A percentile compares a stretch with the other conserved stretches of the same genome.
phyloP scores from a whole-genome alignment of 2,888 invertebrate genomes.

The Monochamus alternatus region DNA sequence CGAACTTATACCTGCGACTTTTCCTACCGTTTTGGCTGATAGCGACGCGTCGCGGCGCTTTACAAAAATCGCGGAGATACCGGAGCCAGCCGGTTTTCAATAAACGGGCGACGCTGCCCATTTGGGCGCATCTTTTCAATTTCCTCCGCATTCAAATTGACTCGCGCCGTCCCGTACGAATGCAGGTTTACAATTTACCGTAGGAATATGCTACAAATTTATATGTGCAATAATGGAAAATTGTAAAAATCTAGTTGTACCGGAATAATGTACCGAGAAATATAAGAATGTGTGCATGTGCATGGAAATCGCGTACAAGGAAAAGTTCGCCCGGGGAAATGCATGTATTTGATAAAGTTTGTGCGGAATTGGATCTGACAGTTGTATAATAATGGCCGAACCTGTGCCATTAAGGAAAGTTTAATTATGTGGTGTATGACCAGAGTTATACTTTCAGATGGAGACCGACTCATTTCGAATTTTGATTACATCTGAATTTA shows the following conservation, averaged over 20 bases:
- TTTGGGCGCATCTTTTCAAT: conserved; percentile 49
- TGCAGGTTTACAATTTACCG: conserved; percentile 51
- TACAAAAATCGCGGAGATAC: conserved; percentile 11
- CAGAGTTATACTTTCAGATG: conserved; percentile 11
- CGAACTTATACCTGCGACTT: too few species aligned
- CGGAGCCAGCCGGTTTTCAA: conserved; percentile 33
- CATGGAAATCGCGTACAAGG: conserved; percentile 15
- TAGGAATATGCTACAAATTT: conserved; percentile 41
- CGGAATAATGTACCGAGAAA: conserved; percentile 43
- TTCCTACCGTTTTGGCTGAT: background rate
- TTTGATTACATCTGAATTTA: background rate
- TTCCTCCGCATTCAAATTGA: conserved; percentile 45
- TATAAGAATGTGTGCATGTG: conserved; percentile 39
- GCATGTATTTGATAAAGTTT: conserved; percentile 42
- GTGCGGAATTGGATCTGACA: conserved; percentile 32
- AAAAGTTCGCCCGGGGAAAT: conserved; percentile 38
- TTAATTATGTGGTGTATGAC: conserved; percentile 38
- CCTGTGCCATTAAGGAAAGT: conserved; percentile 40
- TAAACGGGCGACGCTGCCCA: conserved; percentile 42
- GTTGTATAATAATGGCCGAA: conserved; percentile 38
- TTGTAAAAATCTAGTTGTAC: conserved; percentile 55
- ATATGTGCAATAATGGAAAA: conserved; percentile 53
- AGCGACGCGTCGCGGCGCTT: background rate
- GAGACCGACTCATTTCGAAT: conserved; percentile 1
- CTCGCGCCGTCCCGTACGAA: conserved; percentile 30